Conservation (phyloP, 2,888 invertebrate genomes). For the Drosophila dives region DNA sequence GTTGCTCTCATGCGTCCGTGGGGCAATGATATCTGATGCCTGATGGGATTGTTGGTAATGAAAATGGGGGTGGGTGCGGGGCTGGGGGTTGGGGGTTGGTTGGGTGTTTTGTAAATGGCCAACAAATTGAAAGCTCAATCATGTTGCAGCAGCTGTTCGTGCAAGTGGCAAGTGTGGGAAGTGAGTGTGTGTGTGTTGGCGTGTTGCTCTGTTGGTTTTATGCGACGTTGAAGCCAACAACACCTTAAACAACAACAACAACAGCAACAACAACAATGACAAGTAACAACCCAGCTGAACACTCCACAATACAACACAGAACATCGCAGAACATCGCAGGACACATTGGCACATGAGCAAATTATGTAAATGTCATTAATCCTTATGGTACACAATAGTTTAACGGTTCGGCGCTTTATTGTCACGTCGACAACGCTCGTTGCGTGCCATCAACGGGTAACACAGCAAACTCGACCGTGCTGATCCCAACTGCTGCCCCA, state of each 20-base stretch:
- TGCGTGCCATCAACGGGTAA: conserved; percentile 57
- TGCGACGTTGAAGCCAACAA: conserved; percentile 42
- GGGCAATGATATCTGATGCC: conserved; percentile 9
- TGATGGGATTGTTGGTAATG: conserved; percentile 27
- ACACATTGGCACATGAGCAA: conserved; percentile 60
- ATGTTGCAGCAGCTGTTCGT: conserved; percentile 79
- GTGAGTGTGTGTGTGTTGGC: conserved; percentile 36
- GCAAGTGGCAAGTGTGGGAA: conserved; percentile 60
- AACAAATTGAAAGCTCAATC: conserved; percentile 82
- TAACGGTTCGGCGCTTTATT: conserved; percentile 80
- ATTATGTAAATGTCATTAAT: conserved; percentile 82
- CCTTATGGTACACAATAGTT: conserved; percentile 81
- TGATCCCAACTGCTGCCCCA: conserved; percentile 9
- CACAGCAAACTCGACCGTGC: conserved; percentile 48
- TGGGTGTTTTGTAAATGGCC: conserved; percentile 39
- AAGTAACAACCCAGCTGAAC: conserved; percentile 2
- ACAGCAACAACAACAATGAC: conserved; percentile 11
- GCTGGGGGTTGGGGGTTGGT: background rate
- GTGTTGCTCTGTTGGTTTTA: conserved; percentile 58
- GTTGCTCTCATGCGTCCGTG: conserved; percentile 11
- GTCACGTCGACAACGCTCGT: conserved; percentile 70
- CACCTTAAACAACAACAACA: conserved; percentile 13
- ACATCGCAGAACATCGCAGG: background rate
- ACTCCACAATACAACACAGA: conserved; percentile 9
- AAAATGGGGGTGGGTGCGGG: background rate